Percentiles rank a stretch among this genome's conserved stretches.
phyloP scores from a whole-genome alignment of 1,140 invertebrate genomes.

The Pseudobourletiella spinata region DNA sequence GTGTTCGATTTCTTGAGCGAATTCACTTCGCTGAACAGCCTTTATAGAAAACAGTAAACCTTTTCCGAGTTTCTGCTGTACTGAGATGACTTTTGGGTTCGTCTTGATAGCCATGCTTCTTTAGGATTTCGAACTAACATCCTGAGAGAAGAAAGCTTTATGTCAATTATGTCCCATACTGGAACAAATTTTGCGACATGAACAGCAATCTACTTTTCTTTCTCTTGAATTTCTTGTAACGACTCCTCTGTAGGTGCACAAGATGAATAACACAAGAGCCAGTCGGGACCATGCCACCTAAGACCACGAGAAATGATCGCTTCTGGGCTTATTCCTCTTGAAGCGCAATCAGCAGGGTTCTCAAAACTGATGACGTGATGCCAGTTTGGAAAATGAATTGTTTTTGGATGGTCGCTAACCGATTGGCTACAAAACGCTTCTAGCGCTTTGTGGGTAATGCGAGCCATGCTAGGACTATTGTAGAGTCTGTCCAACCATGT shows the following conservation, averaged over 20 bases:
- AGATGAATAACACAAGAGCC: background rate
- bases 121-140: background rate
- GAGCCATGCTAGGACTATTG: constrained; percentile 40
- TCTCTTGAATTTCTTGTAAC: background rate
- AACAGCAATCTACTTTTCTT: background rate
- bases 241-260: background rate
- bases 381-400: background rate
- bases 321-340: background rate
- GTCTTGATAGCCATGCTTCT: too few species aligned
- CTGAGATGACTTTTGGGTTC: too few species aligned
- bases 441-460: constrained; percentile 29
- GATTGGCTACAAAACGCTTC: constrained; percentile 42
- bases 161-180: background rate
- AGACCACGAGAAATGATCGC: background rate
- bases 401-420: constrained; percentile 38
- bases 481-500: constrained; percentile 39
- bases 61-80: background rate
- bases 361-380: background rate
- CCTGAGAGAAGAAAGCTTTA: background rate
- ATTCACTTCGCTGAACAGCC: background rate
- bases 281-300: constrained; percentile 11
- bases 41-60: background rate
- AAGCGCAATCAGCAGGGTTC: constrained; percentile 8
- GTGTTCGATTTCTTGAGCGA: background rate
- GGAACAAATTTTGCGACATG: background rate